Evolutionary conservation across 2,113 vertebrate species (phyloP).

Genomic region (Hyaena hyaena): DNA sequence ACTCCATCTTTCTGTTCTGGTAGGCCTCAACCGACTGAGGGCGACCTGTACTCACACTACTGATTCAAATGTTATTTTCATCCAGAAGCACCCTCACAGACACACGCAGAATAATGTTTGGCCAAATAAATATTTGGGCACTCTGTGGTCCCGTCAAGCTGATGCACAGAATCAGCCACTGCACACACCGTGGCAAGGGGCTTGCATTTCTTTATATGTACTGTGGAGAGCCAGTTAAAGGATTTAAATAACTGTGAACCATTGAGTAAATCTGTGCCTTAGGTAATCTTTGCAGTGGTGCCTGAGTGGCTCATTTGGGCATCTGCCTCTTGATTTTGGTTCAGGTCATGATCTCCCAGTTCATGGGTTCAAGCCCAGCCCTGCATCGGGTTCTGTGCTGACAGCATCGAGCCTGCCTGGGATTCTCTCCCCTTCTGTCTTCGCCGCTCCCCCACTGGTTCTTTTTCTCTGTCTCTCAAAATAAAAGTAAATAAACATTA

Average conservation of each 20-base stretch:
- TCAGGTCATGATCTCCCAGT: no score
- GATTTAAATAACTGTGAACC: not conserved
- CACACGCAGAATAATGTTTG: not conserved
- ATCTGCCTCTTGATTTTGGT: no score
- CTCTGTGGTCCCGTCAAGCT: not conserved
- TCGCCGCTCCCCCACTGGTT: no score
- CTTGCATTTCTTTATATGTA: not conserved
- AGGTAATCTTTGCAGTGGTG: not conserved
- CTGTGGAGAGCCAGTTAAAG: not conserved
- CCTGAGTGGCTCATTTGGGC: no score
- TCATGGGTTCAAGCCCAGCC: no score
- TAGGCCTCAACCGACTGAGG: not conserved
- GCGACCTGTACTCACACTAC: not conserved
- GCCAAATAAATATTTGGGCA: not conserved
- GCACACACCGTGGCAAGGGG: not conserved
- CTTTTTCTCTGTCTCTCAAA: no score
- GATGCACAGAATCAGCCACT: not conserved
- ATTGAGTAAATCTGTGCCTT: not conserved
- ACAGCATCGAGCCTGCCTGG: no score
- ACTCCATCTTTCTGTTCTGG: not conserved
- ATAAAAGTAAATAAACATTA: no score
- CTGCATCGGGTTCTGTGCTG: no score
- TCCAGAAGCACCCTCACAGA: not conserved
- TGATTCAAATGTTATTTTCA: not conserved
- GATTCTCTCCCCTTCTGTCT: no score